Evolutionary conservation across 2,113 vertebrate species (phyloP).

Genomic region (Vulpes ferrilata): DNA sequence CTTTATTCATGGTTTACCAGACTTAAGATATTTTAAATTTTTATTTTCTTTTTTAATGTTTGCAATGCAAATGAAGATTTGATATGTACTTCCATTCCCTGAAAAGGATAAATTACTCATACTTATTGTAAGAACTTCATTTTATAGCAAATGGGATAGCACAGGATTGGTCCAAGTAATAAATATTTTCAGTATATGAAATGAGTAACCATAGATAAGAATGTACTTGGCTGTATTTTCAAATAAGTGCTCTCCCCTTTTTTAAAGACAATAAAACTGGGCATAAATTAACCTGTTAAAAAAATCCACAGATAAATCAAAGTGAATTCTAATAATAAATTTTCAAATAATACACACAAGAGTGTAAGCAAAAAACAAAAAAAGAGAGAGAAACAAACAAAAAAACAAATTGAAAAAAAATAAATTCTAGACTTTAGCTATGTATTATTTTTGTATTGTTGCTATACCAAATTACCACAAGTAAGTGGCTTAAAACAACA

Average conservation of each 20-base stretch:
- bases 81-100: conserved; percentile 86
- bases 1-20: conserved; percentile 85
- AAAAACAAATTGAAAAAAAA: not conserved
- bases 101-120: conserved; percentile 82
- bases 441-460: not conserved
- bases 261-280: conserved; percentile 80
- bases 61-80: conserved; percentile 84
- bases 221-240: conserved; percentile 86
- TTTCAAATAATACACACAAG: not conserved
- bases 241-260: conserved; percentile 77
- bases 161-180: conserved; percentile 87
- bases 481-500: not conserved
- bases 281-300: conserved; percentile 69
- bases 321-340: not conserved
- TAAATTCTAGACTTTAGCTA: no score
- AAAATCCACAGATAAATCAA: not conserved
- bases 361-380: not conserved
- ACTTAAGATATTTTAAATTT: conserved; percentile 84
- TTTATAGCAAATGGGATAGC: conserved; percentile 86
- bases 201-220: conserved; percentile 83
- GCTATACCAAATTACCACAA: not conserved
- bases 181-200: conserved; percentile 83
- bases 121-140: conserved; percentile 80
- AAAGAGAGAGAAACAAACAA: not conserved
- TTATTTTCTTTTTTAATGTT: conserved; percentile 85